Percentiles rank a stretch among this genome's conserved stretches.
These are phyloP conservation scores for Macrophya alboannulata DNA, from an alignment of 2,888 invertebrate species.

Conservation along the genomic window DNA sequence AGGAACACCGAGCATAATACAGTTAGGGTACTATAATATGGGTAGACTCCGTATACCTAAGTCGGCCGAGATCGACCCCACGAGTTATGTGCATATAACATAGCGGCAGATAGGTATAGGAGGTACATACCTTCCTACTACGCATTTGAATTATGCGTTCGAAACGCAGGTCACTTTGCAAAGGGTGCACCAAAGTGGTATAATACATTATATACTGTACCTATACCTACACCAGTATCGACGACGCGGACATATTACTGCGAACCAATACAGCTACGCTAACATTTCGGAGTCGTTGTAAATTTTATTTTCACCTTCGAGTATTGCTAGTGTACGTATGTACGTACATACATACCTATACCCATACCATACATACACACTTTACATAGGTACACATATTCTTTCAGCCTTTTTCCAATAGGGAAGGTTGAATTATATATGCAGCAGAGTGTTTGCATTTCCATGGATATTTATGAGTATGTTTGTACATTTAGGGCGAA, in stretches of 20 bases:
- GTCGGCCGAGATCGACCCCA: constrained; percentile 16
- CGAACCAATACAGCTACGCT: neutral
- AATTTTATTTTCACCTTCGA: neutral
- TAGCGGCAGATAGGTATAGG: constrained; percentile 46
- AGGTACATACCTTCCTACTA: neutral
- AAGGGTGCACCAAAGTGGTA: constrained; percentile 12
- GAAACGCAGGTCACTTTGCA: constrained; percentile 28
- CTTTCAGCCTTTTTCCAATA: neutral
- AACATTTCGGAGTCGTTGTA: neutral
- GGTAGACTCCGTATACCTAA: constrained; percentile 10
- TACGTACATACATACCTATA: neutral
- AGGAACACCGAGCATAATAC: constrained; percentile 63
- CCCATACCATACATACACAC: neutral
- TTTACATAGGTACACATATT: neutral
- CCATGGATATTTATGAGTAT: constrained; percentile 48
- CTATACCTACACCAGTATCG: too few species aligned
- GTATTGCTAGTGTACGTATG: neutral
- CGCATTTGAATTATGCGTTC: constrained; percentile 36
- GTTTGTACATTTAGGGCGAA: constrained; percentile 2
- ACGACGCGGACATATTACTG: neutral
- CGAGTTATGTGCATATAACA: constrained; percentile 10
- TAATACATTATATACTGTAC: too few species aligned
- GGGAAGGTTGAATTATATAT: neutral
- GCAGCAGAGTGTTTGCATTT: constrained; percentile 34
- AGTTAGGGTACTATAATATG: constrained; percentile 59